phyloP scores from a whole-genome alignment of 2,888 invertebrate genomes.

The Scrobipalpa costella region DNA sequence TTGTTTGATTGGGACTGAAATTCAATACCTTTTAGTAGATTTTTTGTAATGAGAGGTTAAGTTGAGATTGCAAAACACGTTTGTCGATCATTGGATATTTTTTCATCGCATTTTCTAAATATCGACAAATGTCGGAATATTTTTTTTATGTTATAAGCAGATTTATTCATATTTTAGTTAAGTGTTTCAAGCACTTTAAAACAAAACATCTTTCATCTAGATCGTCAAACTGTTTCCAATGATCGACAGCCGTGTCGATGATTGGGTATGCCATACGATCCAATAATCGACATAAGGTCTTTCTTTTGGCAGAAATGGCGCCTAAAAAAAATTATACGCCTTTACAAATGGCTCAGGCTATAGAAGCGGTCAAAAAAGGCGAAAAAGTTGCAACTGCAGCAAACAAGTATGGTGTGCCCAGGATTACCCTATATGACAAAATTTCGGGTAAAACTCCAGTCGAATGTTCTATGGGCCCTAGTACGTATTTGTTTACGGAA shows the following conservation, averaged over 20 bases:
- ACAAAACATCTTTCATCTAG: conserved; percentile 19
- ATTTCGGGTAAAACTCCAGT: conserved; percentile 27
- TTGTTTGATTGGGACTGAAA: conserved; percentile 22
- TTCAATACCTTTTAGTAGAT: conserved; percentile 10
- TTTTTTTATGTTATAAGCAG: not conserved
- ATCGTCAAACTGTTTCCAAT: conserved; percentile 29
- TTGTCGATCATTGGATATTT: conserved; percentile 25
- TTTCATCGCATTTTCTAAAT: conserved; percentile 14
- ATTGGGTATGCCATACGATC: conserved; percentile 30
- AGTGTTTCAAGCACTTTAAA: conserved; percentile 22
- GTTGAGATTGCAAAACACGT: conserved; percentile 22
- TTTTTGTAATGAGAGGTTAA: not conserved
- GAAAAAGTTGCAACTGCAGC: conserved; percentile 23
- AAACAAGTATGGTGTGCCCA: conserved; percentile 29
- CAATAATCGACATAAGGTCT: conserved; percentile 23
- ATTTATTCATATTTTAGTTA: conserved; percentile 20
- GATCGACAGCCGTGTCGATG: conserved; percentile 34
- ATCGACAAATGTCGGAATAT: conserved; percentile 25
- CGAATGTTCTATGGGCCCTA: conserved; percentile 26
- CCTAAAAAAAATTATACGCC: conserved; percentile 24
- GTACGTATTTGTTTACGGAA: conserved; percentile 13
- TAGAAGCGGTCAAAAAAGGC: conserved; percentile 27
- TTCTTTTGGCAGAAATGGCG: conserved; percentile 24
- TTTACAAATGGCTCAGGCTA: conserved; percentile 20
- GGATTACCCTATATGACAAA: conserved; percentile 26